A percentile compares a stretch with the other conserved stretches of the same genome.
phyloP scores from a whole-genome alignment of 2,113 vertebrate species.

The Colistium nudipinnis region DNA sequence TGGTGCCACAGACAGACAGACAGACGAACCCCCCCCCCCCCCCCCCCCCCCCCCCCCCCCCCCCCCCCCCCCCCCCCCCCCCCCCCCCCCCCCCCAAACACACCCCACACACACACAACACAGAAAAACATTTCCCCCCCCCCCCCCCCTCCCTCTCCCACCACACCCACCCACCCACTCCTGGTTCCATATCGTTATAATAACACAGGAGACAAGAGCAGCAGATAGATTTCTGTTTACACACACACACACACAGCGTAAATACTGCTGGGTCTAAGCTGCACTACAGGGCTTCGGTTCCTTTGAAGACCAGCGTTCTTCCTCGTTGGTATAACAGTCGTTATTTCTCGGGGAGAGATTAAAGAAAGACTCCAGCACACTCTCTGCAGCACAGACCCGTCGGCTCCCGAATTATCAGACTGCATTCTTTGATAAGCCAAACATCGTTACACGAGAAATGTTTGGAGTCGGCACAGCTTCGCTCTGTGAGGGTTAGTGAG shows the following conservation, averaged over 20 bases:
- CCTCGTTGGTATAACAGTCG: not conserved
- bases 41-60: conserved; percentile 9
- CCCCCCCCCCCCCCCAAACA: conserved; percentile 55
- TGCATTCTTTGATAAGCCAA: conserved; percentile 38
- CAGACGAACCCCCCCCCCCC: conserved; percentile 40
- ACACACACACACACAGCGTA: not conserved
- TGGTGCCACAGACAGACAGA: conserved; percentile 40
- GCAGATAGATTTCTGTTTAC: conserved; percentile 38
- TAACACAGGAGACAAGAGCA: conserved; percentile 51
- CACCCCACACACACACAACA: too few relatives aligned
- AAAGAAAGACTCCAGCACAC: not conserved
- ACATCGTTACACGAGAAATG: conserved; percentile 12
- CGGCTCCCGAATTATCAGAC: not conserved
- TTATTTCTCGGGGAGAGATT: not conserved
- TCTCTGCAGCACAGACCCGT: not conserved
- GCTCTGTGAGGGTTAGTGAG: conserved; percentile 1
- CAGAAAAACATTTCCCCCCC: not conserved
- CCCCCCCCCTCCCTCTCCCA: conserved; percentile 44
- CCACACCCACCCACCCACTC: conserved; percentile 59
- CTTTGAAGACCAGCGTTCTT: not conserved
- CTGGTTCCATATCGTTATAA: conserved; percentile 66
- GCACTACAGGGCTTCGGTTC: not conserved
- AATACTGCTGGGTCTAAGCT: not conserved
- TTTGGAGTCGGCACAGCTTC: too few relatives aligned
- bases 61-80: too few relatives aligned